Base-by-base conservation (phyloP, 2,113 vertebrate species). In the Ia io region DNA sequence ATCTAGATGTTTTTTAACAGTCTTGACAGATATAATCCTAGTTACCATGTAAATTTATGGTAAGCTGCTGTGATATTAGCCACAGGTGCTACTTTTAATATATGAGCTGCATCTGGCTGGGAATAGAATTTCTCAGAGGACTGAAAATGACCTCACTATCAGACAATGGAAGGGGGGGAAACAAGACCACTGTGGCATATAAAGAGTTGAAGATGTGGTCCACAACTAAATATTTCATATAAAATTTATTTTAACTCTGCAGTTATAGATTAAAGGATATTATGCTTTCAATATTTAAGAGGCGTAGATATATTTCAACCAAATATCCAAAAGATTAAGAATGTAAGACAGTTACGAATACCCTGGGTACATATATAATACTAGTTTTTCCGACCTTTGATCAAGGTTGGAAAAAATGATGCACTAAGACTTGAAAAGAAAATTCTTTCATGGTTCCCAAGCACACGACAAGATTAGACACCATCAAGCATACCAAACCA, bases 21-120 rank as follows among this genome's bases (percentile, higher is more conserved):
- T 98, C 98, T 98, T 98, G 98, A 99, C 98, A 99, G 98, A 98
- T 98, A 97, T 98, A 99, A 99, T 99, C 98, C 98, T 98, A 97
- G 98, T 98, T 98, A 99, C 98, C 98, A 99, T 98, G 98, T 99
- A 98, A 99, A 99, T 99, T 99, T 99, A 99, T 99, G 98, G 98
- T 99, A 98, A 98, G 98, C 98, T 98, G 98, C 98, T 98, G 98
- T 98, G 98, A 98, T 98, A 98, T 98, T 98, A 98, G 98, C 98
- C 98, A 99, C 98, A 99, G 98, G 98, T 99, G 98, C 98, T 99
- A 98, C 98, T 98, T 98, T 98, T 99, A 98, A 99, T 99, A 99
- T 98, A 99, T 98, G 97, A 98, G 98, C 98, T 73, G 97, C 98
- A 99, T 98, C 98, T 99, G 98, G 98, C 97, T 98, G 98, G 98